These are phyloP conservation scores for Ferrisia virgata DNA, from an alignment of 2,888 invertebrate genomes.

Conservation along the genomic window DNA sequence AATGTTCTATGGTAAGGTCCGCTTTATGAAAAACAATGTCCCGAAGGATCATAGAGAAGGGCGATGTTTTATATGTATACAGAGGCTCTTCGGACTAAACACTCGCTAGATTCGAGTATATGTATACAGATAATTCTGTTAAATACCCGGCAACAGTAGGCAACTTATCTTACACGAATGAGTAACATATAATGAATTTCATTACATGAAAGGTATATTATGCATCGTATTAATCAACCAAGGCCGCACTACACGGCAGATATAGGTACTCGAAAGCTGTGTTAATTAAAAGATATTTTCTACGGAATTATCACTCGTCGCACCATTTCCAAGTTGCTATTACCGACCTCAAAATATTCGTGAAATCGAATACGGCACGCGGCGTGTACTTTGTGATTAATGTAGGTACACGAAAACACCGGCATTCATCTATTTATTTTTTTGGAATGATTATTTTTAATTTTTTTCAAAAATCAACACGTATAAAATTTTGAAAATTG, in stretches of 20 bases:
- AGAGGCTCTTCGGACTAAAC: background rate
- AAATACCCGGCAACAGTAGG: background rate
- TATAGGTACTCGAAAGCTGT: background rate
- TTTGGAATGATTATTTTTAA: too few species aligned
- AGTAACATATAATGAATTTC: constrained; percentile 17
- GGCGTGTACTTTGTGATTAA: too few species aligned
- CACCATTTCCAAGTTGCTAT: background rate
- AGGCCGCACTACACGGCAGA: background rate
- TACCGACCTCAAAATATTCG: too few species aligned
- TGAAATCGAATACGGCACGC: too few species aligned
- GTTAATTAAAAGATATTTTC: background rate
- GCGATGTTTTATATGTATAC: background rate
- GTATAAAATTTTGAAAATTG: too few species aligned
- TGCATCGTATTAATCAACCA: background rate
- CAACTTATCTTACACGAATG: constrained; percentile 12
- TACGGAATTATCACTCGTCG: background rate
- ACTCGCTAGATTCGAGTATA: background rate
- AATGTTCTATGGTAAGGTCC: background rate
- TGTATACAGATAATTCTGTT: background rate
- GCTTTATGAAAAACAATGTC: background rate
- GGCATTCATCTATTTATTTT: too few species aligned
- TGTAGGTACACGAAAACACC: too few species aligned
- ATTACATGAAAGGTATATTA: background rate
- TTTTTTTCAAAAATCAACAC: too few species aligned
- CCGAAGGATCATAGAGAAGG: background rate